Percentiles rank a stretch among this genome's conserved stretches.
These are phyloP conservation scores for Lumbricus terrestris DNA, from an alignment of 2,888 invertebrate species.

Conservation along the genomic window DNA sequence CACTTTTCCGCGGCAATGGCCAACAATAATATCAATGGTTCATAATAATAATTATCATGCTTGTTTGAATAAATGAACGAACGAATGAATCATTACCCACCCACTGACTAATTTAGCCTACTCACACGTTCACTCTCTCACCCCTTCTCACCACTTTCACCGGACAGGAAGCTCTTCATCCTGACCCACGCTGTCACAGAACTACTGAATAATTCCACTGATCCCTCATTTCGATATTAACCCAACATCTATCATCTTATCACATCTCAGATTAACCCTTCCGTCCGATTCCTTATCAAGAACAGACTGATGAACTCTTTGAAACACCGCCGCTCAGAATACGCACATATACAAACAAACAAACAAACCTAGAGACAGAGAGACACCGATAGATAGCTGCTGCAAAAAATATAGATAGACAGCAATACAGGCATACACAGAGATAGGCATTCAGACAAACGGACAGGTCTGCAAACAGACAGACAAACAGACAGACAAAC, in stretches of 20 bases:
- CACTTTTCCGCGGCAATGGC: no score
- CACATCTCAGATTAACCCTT: background rate
- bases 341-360: background rate
- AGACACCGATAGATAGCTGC: background rate
- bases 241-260: background rate
- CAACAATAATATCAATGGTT: no score
- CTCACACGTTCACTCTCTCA: background rate
- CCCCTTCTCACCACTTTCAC: background rate
- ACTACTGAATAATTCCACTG: background rate
- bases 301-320: background rate
- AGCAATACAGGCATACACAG: background rate
- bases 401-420: no score
- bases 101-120: background rate
- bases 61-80: background rate
- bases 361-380: background rate
- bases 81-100: no score
- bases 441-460: background rate
- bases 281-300: background rate
- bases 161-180: constrained; percentile 3
- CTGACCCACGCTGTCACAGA: background rate
- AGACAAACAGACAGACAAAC: background rate
- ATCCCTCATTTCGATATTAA: background rate
- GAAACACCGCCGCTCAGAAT: background rate
- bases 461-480: background rate
- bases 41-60: no score